Conservation (phyloP, 1,140 invertebrate genomes). For the Saxidomus purpurata region DNA sequence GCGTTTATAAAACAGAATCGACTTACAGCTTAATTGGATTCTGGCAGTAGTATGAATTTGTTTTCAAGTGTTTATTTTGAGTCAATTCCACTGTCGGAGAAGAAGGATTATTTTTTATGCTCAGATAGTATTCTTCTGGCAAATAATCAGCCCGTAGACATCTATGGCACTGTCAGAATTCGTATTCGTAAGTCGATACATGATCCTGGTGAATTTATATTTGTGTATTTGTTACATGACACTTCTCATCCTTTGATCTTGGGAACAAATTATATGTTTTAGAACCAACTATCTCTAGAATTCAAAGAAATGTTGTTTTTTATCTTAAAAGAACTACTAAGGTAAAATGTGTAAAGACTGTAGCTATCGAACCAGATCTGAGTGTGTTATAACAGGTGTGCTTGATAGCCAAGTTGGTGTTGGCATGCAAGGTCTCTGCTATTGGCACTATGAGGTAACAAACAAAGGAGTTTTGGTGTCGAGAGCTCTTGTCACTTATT, state of each 20-base stretch:
- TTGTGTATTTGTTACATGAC: constrained; percentile 45
- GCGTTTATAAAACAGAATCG: not conserved
- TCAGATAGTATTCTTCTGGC: not conserved
- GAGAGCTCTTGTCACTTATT: constrained; percentile 47
- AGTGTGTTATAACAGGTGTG: constrained; percentile 25
- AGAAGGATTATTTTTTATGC: not conserved
- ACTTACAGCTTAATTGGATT: constrained; percentile 24
- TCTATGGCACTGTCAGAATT: constrained; percentile 43
- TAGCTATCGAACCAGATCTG: constrained; percentile 10
- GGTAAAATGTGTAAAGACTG: not conserved
- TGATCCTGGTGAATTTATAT: not conserved
- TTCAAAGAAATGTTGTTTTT: not conserved
- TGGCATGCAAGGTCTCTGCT: constrained; percentile 35
- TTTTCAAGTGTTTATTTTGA: constrained; percentile 19
- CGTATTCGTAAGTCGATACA: not conserved
- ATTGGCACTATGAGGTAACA: not conserved
- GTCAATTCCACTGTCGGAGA: constrained; percentile 26
- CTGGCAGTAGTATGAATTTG: constrained; percentile 48
- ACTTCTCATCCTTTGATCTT: constrained; percentile 61
- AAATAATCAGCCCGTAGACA: constrained; percentile 19
- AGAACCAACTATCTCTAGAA: constrained; percentile 41
- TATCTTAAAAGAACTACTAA: constrained; percentile 37
- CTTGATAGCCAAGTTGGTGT: constrained; percentile 19
- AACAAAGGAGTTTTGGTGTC: constrained; percentile 46
- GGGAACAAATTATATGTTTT: constrained; percentile 26